A percentile compares a stretch with the other conserved stretches of the same genome.
Evolutionary conservation across 2,888 invertebrate species (phyloP).

Genomic region (Osedax fenrisi): DNA sequence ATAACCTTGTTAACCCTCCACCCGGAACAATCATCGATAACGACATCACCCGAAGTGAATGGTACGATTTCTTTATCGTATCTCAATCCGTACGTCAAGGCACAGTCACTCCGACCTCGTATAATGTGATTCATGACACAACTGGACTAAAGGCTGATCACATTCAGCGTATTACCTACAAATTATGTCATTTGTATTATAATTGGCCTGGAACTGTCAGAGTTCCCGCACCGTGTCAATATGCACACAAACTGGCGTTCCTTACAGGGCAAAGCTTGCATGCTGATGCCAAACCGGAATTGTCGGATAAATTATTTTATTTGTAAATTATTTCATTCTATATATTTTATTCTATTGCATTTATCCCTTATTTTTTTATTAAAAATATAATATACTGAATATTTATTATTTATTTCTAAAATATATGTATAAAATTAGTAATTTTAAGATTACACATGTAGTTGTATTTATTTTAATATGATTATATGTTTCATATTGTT

Average conservation of each 20-base stretch:
- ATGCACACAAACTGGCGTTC: conserved; percentile 84
- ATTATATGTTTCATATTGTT: no score
- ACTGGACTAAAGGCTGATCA: conserved; percentile 62
- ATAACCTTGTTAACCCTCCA: conserved; percentile 55
- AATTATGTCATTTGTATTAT: conserved; percentile 75
- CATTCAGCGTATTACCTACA: conserved; percentile 72
- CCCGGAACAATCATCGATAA: conserved; percentile 80
- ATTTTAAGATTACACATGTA: no score
- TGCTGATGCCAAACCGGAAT: conserved; percentile 38
- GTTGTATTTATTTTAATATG: no score
- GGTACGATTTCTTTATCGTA: conserved; percentile 77
- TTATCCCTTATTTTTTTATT: no score
- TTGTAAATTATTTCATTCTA: no score
- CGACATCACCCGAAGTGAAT: conserved; percentile 59
- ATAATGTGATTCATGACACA: conserved; percentile 68
- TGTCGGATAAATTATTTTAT: conserved; percentile 47
- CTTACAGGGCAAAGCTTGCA: conserved; percentile 71
- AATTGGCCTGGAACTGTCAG: conserved; percentile 72
- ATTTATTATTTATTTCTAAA: no score
- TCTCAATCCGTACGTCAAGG: conserved; percentile 76
- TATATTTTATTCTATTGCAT: no score
- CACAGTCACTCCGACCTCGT: conserved; percentile 78
- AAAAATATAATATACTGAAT: no score
- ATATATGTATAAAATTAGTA: no score
- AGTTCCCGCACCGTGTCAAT: conserved; percentile 84